Base-by-base conservation (phyloP, 2,113 vertebrate genomes). In the Entomyzon cyanotis region DNA sequence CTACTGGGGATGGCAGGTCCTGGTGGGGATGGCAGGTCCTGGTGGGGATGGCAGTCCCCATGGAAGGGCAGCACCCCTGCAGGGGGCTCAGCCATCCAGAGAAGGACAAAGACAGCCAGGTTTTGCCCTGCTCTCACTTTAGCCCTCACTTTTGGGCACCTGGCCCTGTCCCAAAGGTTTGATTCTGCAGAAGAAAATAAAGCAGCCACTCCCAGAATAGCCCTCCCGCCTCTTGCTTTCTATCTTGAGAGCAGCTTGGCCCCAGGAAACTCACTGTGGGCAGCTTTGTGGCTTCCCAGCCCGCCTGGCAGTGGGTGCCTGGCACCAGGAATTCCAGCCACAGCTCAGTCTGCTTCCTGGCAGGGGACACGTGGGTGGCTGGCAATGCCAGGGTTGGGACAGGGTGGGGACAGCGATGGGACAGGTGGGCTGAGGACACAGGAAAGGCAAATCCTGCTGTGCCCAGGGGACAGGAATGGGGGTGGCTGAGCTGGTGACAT, bases 41-140 rank as follows among this genome's bases (percentile, higher is more conserved):
- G 0, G 1, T 14, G 41, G 49, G n/a, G 60, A 52, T 12, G 19
- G 50, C 37, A 77, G 52, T 28, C 23, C 39, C 20, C 1, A 0
- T 3, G 23, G 13, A 28, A 35, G 30, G 42, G 5, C 52, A 20
- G 24, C 1, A 0, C 4, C 22, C 41, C 37, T 2, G 2, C 58
- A 68, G 49, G 39, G 16, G 23, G 8, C 77, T 83, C 11, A 0
- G 76, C 2, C 55, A 58, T 24, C 19, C 41, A 1, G 9, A 60
- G 79, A 47, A 52, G 59, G 41, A 69, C 80, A 60, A 23, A 47
- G 27, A 44, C 22, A 49, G 24, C 19, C 49, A 20, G n/a, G 31
- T 33, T 69, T 59, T 5, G 4, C 25, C 65, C 47, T 60, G 62
- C 44, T 50, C 69, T 19, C 42, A 24, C 30, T n/a, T 56, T 23